Percentiles rank a stretch among this genome's conserved stretches.
These are phyloP conservation scores for Atrina japonica DNA, from an alignment of 2,888 invertebrate species.

Conservation along the genomic window DNA sequence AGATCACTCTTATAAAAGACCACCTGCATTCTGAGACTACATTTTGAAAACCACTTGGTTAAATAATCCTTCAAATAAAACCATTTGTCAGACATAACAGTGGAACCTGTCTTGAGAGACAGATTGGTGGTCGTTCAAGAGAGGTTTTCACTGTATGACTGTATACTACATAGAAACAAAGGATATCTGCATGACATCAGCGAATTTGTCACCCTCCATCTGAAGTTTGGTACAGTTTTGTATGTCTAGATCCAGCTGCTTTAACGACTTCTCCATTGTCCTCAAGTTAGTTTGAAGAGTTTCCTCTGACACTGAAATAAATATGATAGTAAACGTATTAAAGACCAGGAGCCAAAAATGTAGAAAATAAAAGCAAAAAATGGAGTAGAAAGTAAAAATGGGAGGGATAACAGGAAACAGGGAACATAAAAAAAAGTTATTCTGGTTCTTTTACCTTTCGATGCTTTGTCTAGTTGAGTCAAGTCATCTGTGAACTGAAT, in stretches of 20 bases:
- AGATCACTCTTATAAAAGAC: too few species aligned
- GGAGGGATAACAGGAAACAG: neutral
- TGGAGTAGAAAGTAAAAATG: neutral
- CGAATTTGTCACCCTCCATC: slow-evolving; percentile 90
- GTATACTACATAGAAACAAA: too few species aligned
- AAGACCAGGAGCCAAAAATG: too few species aligned
- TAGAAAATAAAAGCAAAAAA: too few species aligned
- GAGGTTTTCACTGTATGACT: too few species aligned
- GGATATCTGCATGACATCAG: slow-evolving; percentile 93
- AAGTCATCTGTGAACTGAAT: slow-evolving; percentile 93
- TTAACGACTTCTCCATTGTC: slow-evolving; percentile 92
- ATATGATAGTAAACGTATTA: too few species aligned
- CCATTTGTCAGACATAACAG: too few species aligned
- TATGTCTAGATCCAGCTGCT: slow-evolving; percentile 94
- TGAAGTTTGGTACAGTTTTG: slow-evolving; percentile 89
- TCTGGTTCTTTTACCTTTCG: slow-evolving; percentile 83
- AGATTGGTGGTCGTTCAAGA: too few species aligned
- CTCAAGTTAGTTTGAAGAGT: slow-evolving; percentile 82
- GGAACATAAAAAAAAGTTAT: neutral
- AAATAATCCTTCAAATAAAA: too few species aligned
- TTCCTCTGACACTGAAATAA: slow-evolving; percentile 81
- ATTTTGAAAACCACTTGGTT: too few species aligned
- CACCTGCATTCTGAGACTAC: too few species aligned
- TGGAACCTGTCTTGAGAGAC: too few species aligned
- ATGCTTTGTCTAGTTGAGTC: slow-evolving; percentile 93